phyloP scores from a whole-genome alignment of 2,113 vertebrate species.

The Cheilinus undulatus region DNA sequence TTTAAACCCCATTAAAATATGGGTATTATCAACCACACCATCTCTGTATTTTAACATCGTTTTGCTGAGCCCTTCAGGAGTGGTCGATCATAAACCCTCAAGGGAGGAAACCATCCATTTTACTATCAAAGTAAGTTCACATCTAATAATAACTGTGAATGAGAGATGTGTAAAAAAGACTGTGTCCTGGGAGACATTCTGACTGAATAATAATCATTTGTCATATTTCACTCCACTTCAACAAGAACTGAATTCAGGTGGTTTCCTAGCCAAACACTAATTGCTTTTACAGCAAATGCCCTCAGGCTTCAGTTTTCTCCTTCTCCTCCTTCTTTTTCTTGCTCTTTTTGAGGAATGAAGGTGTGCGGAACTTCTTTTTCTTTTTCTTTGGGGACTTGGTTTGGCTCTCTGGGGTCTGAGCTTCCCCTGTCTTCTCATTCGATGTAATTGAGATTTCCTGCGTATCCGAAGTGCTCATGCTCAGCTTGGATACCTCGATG shows the following conservation, averaged over 20 bases:
- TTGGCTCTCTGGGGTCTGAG: slow-evolving; percentile 74
- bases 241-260: slow-evolving; percentile 22
- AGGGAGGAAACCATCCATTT: slow-evolving; percentile 1
- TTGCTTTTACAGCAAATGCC: slow-evolving; percentile 12
- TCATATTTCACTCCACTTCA: slow-evolving; percentile 47
- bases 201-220: slow-evolving; percentile 25
- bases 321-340: slow-evolving; percentile 80
- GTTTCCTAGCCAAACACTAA: slow-evolving; percentile 9
- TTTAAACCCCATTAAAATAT: slow-evolving; percentile 59
- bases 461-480: slow-evolving; percentile 73
- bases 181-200: slow-evolving; percentile 28
- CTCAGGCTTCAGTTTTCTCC: slow-evolving; percentile 70
- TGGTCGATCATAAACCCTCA: slow-evolving; percentile 25
- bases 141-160: slow-evolving; percentile 53
- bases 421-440: slow-evolving; percentile 66
- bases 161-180: slow-evolving; percentile 26
- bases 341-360: slow-evolving; percentile 81
- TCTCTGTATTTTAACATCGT: slow-evolving; percentile 21
- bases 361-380: slow-evolving; percentile 83
- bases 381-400: slow-evolving; percentile 80
- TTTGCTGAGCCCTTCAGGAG: slow-evolving; percentile 27
- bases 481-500: slow-evolving; percentile 79
- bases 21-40: slow-evolving; percentile 38
- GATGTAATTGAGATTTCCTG: slow-evolving; percentile 79
- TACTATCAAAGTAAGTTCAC: slow-evolving; percentile 39